Conservation (phyloP, 2,888 invertebrate genomes). For the Choristoneura rosaceana region DNA sequence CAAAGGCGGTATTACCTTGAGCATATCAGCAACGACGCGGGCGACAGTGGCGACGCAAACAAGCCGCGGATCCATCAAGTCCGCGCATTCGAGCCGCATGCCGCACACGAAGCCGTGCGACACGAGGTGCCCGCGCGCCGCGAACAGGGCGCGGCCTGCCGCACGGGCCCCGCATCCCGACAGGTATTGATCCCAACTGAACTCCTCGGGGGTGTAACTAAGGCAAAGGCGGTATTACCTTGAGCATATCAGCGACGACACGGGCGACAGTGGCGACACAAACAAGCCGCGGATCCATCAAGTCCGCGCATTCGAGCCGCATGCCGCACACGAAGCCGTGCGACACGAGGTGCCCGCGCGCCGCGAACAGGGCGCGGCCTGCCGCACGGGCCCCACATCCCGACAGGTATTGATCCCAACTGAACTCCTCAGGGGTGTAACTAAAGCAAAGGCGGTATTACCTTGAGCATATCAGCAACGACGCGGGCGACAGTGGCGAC, state of each 20-base stretch:
- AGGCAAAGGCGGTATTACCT: constrained; percentile 72
- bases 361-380: constrained; percentile 90
- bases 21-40: constrained; percentile 94
- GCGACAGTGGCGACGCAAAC: constrained; percentile 98
- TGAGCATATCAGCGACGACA: constrained; percentile 95
- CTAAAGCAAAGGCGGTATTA: constrained; percentile 48
- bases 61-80: constrained; percentile 98
- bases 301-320: constrained; percentile 97
- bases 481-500: constrained; percentile 97
- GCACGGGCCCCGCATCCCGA: constrained; percentile 61
- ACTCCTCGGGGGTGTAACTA: constrained; percentile 65
- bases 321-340: constrained; percentile 97
- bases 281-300: constrained; percentile 98
- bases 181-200: constrained; percentile 72
- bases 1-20: constrained; percentile 85
- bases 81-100: constrained; percentile 97
- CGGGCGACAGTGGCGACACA: constrained; percentile 97
- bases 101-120: constrained; percentile 96
- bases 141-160: constrained; percentile 91
- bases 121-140: constrained; percentile 89
- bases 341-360: constrained; percentile 89
- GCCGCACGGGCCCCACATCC: constrained; percentile 75
- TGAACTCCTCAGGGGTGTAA: constrained; percentile 64
- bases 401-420: constrained; percentile 68
- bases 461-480: constrained; percentile 88